phyloP scores from a whole-genome alignment of 2,888 invertebrate species.

The Noctua comes region DNA sequence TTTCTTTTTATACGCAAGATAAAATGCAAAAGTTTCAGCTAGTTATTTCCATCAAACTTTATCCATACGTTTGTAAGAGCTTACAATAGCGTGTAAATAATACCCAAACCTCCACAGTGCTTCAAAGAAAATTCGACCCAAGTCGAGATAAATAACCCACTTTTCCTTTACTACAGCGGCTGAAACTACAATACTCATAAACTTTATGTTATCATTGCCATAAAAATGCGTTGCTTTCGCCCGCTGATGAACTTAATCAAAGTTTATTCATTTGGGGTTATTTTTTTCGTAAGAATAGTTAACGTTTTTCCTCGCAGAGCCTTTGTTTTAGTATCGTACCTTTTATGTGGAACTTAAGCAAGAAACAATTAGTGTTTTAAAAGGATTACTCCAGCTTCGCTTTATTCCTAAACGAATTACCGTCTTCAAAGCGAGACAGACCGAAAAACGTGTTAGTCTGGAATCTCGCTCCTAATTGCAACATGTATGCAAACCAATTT shows the following conservation, averaged over 20 bases:
- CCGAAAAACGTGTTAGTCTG: slow-evolving; percentile 50
- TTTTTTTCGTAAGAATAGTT: slow-evolving; percentile 32
- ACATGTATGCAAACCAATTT: slow-evolving; percentile 82
- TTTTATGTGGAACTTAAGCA: neutral
- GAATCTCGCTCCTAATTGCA: slow-evolving; percentile 65
- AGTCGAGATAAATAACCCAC: slow-evolving; percentile 43
- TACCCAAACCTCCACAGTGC: neutral
- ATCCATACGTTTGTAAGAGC: neutral
- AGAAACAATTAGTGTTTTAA: slow-evolving; percentile 28
- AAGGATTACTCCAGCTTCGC: slow-evolving; percentile 12
- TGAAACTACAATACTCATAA: slow-evolving; percentile 59
- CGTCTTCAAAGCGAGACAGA: slow-evolving; percentile 47
- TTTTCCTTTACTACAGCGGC: slow-evolving; percentile 42
- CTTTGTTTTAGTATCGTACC: neutral
- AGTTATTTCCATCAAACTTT: neutral
- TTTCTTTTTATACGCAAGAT: neutral
- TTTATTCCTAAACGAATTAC: slow-evolving; percentile 39
- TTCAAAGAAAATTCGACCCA: slow-evolving; percentile 34
- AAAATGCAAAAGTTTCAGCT: neutral
- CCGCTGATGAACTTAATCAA: slow-evolving; percentile 62
- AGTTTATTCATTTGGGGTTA: slow-evolving; percentile 58
- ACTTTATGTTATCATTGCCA: slow-evolving; percentile 62
- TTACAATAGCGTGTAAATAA: slow-evolving; percentile 8
- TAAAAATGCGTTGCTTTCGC: slow-evolving; percentile 50
- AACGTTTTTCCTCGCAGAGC: slow-evolving; percentile 6